Evolutionary conservation across 2,888 invertebrate genomes (phyloP), one percentile per base, ranked within the genome.

Genomic region (Cephus rjabovi): DNA sequence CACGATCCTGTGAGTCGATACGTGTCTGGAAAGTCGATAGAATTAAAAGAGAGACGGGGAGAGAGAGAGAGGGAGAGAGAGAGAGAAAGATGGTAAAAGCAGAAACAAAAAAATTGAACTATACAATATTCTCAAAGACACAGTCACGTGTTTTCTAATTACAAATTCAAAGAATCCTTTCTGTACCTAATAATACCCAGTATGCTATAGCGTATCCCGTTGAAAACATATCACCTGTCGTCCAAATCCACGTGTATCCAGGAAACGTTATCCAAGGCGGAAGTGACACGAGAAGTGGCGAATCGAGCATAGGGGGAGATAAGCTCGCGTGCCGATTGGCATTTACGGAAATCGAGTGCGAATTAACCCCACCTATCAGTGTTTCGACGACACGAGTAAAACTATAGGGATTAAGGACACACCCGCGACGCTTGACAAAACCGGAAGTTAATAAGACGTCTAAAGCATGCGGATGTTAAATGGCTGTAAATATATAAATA

Each of bases 21-120:
- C 23, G 40, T 56, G 40, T 15, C 40, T 56, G 40, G 23, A 56
- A 23, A 56, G 40, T 23, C 76, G 69, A 75, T 40, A 76, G 75
- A 37, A 77, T n/a, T 33, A 76, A 76, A 74, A 40, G 15, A 31
- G 76, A 74, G 31, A 35, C 76, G 35, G 34, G 31, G 69, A 77
- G 78, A 71, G n/a, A 73, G 35, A 33, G 34, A 73, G 75, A 75
- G 34, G 33, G 34, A n/a, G 75, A 75, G 31, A 3, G 31, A 15
- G 75, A 30, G 30, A 34, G 30, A 35, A 1, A 34, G 3, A 30
- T 73, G 2, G 12, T n/a, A 75, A 30, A 37, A 35, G 4, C 6
- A 40, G 12, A 15, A 40, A 34, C 34, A 77, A 69, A 23, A 40
- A 37, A 37, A 12, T 12, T 23, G 0, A 23, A 9, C 40, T 56